phyloP scores from a whole-genome alignment of 2,888 invertebrate species.

The Andrena haemorrhoa region DNA sequence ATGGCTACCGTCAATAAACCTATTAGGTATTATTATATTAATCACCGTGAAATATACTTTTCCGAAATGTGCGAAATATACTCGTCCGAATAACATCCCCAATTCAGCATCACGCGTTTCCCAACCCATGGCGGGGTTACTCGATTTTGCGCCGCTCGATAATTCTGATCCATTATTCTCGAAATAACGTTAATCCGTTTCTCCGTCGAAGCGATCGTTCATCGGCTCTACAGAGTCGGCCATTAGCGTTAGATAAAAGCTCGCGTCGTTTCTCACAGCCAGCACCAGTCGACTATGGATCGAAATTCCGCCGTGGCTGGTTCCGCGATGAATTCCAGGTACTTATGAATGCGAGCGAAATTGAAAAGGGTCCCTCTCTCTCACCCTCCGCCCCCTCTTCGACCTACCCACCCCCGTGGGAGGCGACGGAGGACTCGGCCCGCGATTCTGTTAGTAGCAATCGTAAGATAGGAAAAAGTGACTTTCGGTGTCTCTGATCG shows the following conservation, averaged over 20 bases:
- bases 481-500: conserved; percentile 71
- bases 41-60: too few relatives aligned
- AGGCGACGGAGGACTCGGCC: not conserved
- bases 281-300: conserved; percentile 10
- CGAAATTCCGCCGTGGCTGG: conserved; percentile 3
- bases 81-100: not conserved
- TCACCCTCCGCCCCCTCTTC: too few relatives aligned
- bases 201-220: conserved; percentile 9
- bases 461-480: conserved; percentile 60
- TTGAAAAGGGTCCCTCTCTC: conserved; percentile 47
- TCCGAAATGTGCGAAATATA: too few relatives aligned
- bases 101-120: conserved; percentile 13
- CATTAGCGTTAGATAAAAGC: conserved; percentile 32
- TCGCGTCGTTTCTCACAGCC: not conserved
- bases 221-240: conserved; percentile 7
- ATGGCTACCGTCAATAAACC: too few relatives aligned
- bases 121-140: not conserved
- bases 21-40: too few relatives aligned
- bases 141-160: not conserved
- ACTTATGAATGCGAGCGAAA: conserved; percentile 50
- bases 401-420: not conserved
- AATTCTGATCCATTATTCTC: conserved; percentile 19
- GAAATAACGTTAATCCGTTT: conserved; percentile 8
- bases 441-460: conserved; percentile 46
- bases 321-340: conserved; percentile 34